These are phyloP conservation scores for Itoplectis maculator DNA, from an alignment of 2,888 invertebrate genomes.

Conservation along the genomic window DNA sequence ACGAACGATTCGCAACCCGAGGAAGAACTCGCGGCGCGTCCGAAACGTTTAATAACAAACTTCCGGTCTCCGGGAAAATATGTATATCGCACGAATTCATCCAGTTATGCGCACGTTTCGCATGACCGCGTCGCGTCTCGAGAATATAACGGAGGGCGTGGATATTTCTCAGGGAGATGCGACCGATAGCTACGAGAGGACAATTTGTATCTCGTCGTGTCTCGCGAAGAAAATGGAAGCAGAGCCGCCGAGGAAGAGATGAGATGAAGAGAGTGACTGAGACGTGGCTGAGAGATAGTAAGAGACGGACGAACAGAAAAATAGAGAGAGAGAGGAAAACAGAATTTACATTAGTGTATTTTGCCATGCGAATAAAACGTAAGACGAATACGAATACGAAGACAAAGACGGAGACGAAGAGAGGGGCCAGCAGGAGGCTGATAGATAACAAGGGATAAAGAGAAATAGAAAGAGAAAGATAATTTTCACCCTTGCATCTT, in stretches of 20 bases:
- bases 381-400: background rate
- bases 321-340: background rate
- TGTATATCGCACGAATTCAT: background rate
- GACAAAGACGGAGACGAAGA: conserved; percentile 1
- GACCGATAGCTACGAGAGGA: conserved; percentile 2
- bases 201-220: background rate
- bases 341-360: background rate
- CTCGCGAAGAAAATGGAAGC: background rate
- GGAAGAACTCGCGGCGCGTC: too few species aligned
- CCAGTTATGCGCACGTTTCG: background rate
- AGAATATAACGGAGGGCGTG: background rate
- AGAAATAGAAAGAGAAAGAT: background rate
- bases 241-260: background rate
- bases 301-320: background rate
- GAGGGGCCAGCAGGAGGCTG: background rate
- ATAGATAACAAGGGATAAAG: conserved; percentile 2
- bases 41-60: background rate
- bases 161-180: background rate
- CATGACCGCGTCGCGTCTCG: background rate
- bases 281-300: background rate
- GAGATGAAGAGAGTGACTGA: background rate
- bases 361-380: background rate
- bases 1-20: too few species aligned
- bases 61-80: background rate
- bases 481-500: too few species aligned